phyloP scores from a whole-genome alignment of 2,113 vertebrate genomes.

The Albula glossodonta region DNA sequence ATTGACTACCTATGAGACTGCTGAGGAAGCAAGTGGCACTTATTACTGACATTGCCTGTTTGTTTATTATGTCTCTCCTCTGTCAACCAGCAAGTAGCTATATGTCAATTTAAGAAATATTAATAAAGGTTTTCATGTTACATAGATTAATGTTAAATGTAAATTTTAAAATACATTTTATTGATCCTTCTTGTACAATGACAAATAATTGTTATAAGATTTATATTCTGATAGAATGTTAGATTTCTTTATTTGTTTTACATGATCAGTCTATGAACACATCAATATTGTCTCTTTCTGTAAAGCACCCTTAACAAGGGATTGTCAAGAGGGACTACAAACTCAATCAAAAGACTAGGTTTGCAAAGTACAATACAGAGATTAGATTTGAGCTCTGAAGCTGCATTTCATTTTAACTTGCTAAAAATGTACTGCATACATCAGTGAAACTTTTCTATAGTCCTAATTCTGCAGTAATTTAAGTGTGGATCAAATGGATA shows the following conservation, averaged over 20 bases:
- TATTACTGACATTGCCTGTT: background rate
- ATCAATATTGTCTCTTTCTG: background rate
- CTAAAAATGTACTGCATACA: background rate
- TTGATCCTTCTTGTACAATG: background rate
- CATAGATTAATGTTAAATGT: background rate
- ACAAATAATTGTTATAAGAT: background rate
- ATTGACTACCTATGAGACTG: slow-evolving; percentile 8
- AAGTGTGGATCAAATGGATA: background rate
- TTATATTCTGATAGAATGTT: background rate
- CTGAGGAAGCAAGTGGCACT: background rate
- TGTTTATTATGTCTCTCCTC: background rate
- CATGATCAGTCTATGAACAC: background rate
- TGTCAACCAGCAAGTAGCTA: background rate
- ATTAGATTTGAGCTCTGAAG: background rate
- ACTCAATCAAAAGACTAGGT: background rate
- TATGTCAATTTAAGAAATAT: background rate
- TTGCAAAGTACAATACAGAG: background rate
- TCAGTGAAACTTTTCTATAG: background rate
- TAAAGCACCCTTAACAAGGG: background rate
- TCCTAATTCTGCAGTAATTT: background rate
- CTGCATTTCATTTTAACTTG: background rate
- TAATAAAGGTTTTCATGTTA: background rate
- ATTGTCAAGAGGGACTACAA: background rate
- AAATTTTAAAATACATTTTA: background rate
- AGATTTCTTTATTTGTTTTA: background rate